Percentiles rank a stretch among this genome's conserved stretches.
Evolutionary conservation across 2,888 invertebrate species (phyloP).

Genomic region (Rhagium mordax): DNA sequence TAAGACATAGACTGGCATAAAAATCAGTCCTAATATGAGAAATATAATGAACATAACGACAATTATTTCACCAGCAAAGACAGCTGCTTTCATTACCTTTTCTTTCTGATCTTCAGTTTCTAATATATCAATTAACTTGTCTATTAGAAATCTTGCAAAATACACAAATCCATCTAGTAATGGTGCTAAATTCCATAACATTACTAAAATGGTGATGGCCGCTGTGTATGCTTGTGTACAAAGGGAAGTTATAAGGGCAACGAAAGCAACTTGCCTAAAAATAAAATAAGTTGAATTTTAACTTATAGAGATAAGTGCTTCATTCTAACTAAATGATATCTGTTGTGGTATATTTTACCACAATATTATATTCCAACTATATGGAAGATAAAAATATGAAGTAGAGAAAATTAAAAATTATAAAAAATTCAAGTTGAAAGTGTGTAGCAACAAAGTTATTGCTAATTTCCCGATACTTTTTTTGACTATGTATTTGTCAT

Average conservation of each 20-base stretch:
- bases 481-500: too few species aligned
- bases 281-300: not conserved
- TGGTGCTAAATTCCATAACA: slow-evolving; percentile 62
- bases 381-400: too few species aligned
- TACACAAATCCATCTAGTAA: slow-evolving; percentile 62
- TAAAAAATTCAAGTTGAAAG: too few species aligned
- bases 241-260: slow-evolving; percentile 61
- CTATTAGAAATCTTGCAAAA: slow-evolving; percentile 63
- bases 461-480: too few species aligned
- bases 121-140: slow-evolving; percentile 65
- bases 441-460: too few species aligned
- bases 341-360: too few species aligned
- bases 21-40: slow-evolving; percentile 63
- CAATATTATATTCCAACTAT: too few species aligned
- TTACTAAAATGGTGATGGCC: slow-evolving; percentile 61
- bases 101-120: slow-evolving; percentile 59
- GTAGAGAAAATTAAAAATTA: too few species aligned
- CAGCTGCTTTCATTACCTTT: slow-evolving; percentile 58
- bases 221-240: slow-evolving; percentile 64
- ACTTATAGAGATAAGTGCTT: too few species aligned
- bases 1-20: slow-evolving; percentile 62
- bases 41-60: slow-evolving; percentile 62
- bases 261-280: slow-evolving; percentile 64
- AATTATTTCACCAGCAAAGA: slow-evolving; percentile 63
- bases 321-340: too few species aligned